These are phyloP conservation scores for Oryctes rhinoceros DNA, from an alignment of 1,140 invertebrate genomes.

Conservation along the genomic window DNA sequence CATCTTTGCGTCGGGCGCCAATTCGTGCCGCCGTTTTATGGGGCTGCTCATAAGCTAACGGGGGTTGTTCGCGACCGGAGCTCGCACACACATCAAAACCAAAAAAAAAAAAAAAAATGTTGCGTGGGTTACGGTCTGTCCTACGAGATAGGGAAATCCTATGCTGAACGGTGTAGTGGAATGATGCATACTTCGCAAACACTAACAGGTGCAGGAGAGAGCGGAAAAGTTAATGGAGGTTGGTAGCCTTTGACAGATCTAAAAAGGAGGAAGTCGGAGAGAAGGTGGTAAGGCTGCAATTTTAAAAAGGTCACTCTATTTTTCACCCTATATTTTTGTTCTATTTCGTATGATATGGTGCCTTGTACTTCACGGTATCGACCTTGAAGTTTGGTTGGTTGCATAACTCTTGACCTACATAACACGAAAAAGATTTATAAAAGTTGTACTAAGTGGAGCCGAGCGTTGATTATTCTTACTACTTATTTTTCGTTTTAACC, in stretches of 20 bases:
- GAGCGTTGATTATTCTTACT: neutral
- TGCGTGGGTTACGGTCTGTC: slow-evolving; percentile 9
- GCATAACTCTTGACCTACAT: slow-evolving; percentile 21
- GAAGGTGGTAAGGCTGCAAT: neutral
- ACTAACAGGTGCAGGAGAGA: slow-evolving; percentile 4
- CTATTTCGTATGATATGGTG: neutral
- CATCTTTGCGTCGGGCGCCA: slow-evolving; percentile 17
- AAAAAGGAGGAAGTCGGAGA: neutral
- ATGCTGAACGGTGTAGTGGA: slow-evolving; percentile 3
- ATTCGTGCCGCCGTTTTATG: slow-evolving; percentile 1
- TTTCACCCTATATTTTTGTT: neutral
- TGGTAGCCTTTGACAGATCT: slow-evolving; percentile 3
- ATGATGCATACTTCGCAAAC: neutral
- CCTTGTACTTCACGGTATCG: neutral
- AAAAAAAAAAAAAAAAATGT: slow-evolving; percentile 32
- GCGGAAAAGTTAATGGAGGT: slow-evolving; percentile 31
- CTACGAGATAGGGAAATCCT: neutral
- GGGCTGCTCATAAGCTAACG: slow-evolving; percentile 25
- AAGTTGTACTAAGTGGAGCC: neutral
- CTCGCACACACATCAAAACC: neutral
- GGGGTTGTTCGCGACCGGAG: slow-evolving; percentile 32
- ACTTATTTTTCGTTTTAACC: no score
- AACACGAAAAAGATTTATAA: neutral
- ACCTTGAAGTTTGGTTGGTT: slow-evolving; percentile 14
- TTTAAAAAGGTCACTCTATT: slow-evolving; percentile 1